Evolutionary conservation across 1,140 invertebrate genomes (phyloP).

Genomic region (Lepidurus packardi): DNA sequence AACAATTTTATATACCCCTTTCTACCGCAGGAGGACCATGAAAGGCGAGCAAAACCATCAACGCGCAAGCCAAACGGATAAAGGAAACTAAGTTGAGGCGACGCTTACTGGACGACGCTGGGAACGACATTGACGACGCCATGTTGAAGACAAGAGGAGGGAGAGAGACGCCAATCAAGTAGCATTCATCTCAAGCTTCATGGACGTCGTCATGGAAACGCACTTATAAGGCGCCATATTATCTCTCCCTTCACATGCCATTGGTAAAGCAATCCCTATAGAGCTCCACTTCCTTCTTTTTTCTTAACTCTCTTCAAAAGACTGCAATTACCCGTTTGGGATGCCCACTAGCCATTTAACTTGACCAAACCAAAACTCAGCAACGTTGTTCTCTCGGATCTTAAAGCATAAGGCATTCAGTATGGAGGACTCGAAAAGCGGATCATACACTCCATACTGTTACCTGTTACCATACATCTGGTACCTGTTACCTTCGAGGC

Average conservation of each 20-base stretch:
- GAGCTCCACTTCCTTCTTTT: not conserved
- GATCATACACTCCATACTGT: too few relatives aligned
- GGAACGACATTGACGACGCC: not conserved
- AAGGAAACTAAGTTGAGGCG: not conserved
- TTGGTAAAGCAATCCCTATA: not conserved
- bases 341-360: too few relatives aligned
- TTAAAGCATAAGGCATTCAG: too few relatives aligned
- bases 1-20: too few relatives aligned
- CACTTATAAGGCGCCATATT: constrained; percentile 21
- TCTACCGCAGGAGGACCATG: too few relatives aligned
- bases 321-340: too few relatives aligned
- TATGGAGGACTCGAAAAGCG: too few relatives aligned
- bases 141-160: not conserved
- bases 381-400: too few relatives aligned
- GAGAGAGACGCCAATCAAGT: constrained; percentile 18
- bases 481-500: too few relatives aligned
- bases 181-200: constrained; percentile 14
- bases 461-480: too few relatives aligned
- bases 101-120: constrained; percentile 6
- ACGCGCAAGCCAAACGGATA: not conserved
- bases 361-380: too few relatives aligned
- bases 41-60: not conserved
- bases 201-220: constrained; percentile 14
- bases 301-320: too few relatives aligned
- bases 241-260: not conserved